Evolutionary conservation across 2,797 vertebrate genomes (phyloP), one percentile per base, ranked within the genome.

Genomic region (Antennarius maculatus): DNA sequence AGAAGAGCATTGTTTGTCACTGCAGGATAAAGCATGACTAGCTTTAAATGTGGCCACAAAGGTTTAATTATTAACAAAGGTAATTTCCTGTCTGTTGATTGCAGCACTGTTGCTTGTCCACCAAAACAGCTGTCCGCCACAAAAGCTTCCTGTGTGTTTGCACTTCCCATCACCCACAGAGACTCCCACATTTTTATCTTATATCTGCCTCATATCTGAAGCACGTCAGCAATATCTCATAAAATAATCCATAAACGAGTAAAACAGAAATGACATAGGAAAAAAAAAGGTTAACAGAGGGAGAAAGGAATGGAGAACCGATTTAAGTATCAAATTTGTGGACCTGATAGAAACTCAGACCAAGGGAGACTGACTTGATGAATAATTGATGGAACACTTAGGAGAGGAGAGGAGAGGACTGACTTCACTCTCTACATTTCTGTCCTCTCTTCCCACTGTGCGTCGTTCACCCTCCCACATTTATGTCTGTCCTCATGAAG

Each of bases 321-420:
- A 43, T 6, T 64, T 28, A 66, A 67, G 68, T 34, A 34, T 34
- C 31, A 72, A 49, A 64, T 57, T 77, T 72, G 75, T 51, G 61
- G 55, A 75, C 68, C 53, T 83, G 71, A 88, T 42, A 74, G 77
- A 56, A 71, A 55, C 5, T 34, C 5, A 34, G 31, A 34, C 31
- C 31, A 34, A 49, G 71, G 37, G 64, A 75, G 66, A 43, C 65
- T 6, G 58, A 62, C 63, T 42, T 59, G 53, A 81, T 88, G 82
- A 73, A 81, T 88, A 77, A 83, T 75, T 43, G 61, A 81, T 73
- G 12, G 8, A 10, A 74, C 74, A 75, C 67, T 85, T 80, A 78
- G 42, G 50, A 12, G 59, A 39, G 14, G 8, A 17, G 49, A 55
- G 54, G 23, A 37, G 45, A 59, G 29, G 23, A 58, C 15, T 56